Evolutionary conservation across 2,797 vertebrate species (phyloP).

Genomic region (Nasua narica): DNA sequence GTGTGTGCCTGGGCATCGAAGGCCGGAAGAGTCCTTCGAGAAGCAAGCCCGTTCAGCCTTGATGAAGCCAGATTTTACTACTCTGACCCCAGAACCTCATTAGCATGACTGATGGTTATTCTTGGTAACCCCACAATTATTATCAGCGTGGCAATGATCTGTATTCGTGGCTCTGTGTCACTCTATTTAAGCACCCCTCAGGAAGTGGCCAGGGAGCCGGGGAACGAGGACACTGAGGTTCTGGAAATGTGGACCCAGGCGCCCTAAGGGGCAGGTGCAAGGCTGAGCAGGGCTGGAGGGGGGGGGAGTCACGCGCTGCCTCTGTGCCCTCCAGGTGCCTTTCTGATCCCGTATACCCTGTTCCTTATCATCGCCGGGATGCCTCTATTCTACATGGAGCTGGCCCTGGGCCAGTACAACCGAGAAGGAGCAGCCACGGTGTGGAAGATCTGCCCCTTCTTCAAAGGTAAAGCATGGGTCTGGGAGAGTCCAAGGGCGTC

Average conservation of each 20-base stretch:
- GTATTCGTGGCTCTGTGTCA: neutral
- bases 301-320: neutral
- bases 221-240: neutral
- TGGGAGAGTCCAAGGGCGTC: neutral
- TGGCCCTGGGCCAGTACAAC: conserved; percentile 98
- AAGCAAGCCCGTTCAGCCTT: neutral
- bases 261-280: neutral
- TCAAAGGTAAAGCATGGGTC: conserved; percentile 91
- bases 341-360: conserved; percentile 96
- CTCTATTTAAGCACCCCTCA: neutral
- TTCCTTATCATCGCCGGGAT: conserved; percentile 99
- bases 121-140: fast-evolving
- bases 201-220: neutral
- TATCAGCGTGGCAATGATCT: neutral
- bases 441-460: conserved; percentile 98
- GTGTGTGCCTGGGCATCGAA: fast-evolving
- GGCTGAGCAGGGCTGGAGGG: neutral
- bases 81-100: neutral
- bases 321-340: conserved; percentile 87
- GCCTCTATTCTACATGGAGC: conserved; percentile 99
- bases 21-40: neutral
- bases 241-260: neutral
- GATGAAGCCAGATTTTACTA: neutral
- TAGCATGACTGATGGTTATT: neutral
- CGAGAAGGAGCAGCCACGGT: conserved; percentile 98